Evolutionary conservation across 2,797 vertebrate genomes (phyloP), one percentile per base, ranked within the genome.

Genomic region (Pagetopsis macropterus): DNA sequence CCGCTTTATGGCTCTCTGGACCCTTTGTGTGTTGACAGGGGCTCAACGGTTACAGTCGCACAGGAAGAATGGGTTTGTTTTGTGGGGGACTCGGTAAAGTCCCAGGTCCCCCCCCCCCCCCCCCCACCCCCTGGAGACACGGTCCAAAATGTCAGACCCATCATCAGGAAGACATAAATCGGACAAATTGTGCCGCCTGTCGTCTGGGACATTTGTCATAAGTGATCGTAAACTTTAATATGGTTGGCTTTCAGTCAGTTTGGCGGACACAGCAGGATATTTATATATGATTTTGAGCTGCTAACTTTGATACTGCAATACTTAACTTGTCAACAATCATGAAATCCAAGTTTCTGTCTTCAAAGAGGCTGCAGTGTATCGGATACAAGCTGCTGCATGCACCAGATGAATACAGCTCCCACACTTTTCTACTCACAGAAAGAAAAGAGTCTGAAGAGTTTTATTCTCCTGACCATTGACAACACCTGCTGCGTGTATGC

Each of bases 101-200:
- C 65, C 69, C 78, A 74, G 78, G 55, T 79, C 76, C 72, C 58
- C 76, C n/a, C n/a, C 76, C 72, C 58, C 76, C n/a, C n/a, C 72
- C 70, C 67, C 58, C 48, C 17, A 12, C 19, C 58, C 87, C 85
- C 86, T 2, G 4, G 73, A 75, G 87, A 85, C 79, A 10, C 8
- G 33, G 48, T 60, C 75, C 51, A 21, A 92, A 93, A 93, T 91
- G 90, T 89, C 91, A 89, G 65, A n/a, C 75, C 57, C 79, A 70
- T 88, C 85, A 83, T 81, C 49, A 59, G 70, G 50, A 75, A 57
- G 7, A 3, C 71, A 81, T 79, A 75, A 83, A 84, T 79, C 7
- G 19, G 72, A 71, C 73, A 81, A 81, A 87, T 80, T 5, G 79
- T 65, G 19, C 23, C 8, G 5, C 5, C 51, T 13, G 46, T 52